phyloP scores from a whole-genome alignment of 2,113 vertebrate species.

The Actinemys pallida region DNA sequence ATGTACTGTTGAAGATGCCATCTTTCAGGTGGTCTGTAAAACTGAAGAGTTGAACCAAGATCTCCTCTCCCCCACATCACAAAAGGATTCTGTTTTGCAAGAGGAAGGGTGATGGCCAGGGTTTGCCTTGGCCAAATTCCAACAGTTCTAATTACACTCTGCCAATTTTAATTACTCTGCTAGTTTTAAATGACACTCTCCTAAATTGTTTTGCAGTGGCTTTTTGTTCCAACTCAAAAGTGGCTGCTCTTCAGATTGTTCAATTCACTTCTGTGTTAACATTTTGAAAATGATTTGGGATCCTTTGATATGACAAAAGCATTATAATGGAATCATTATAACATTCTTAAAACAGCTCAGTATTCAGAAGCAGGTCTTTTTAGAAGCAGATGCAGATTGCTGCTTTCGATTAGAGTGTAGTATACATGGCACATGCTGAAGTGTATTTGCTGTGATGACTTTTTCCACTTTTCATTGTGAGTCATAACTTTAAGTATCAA shows the following conservation, averaged over 20 bases:
- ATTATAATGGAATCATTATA: neutral
- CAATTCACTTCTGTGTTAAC: neutral
- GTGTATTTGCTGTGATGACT: neutral
- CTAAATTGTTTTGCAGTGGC: neutral
- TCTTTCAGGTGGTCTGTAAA: neutral
- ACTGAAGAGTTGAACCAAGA: neutral
- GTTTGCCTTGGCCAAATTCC: neutral
- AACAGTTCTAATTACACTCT: neutral
- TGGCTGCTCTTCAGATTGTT: accelerated
- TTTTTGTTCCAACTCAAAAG: neutral
- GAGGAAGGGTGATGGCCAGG: neutral
- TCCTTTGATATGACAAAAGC: neutral
- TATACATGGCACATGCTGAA: accelerated
- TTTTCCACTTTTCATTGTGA: neutral
- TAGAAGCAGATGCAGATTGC: neutral
- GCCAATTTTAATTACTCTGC: neutral
- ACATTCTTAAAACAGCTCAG: neutral
- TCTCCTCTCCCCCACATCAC: neutral
- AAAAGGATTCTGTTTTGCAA: neutral
- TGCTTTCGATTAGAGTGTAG: neutral
- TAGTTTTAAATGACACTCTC: neutral
- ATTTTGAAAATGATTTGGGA: neutral
- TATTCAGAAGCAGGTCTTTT: neutral
- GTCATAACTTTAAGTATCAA: neutral
- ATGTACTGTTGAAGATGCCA: neutral